Evolutionary conservation across 1,140 invertebrate species (phyloP).

Genomic region (Laupala kohalensis): DNA sequence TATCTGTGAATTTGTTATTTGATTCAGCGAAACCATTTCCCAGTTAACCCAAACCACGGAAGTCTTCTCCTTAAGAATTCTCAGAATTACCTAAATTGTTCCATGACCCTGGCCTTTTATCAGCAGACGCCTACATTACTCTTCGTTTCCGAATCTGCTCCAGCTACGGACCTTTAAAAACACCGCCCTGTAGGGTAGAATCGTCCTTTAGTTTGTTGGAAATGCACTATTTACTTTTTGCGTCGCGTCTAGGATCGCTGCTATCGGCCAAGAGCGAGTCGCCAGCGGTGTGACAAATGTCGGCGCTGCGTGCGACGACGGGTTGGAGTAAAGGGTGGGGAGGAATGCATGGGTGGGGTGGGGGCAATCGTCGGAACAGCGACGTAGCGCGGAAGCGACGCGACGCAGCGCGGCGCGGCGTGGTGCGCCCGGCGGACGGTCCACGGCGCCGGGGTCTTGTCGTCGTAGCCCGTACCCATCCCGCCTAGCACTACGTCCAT

Average conservation of each 20-base stretch:
- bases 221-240: not conserved
- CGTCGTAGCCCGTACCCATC: too few species aligned
- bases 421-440: too few species aligned
- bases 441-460: too few species aligned
- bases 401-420: not conserved
- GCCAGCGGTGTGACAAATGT: not conserved
- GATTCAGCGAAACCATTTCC: too few species aligned
- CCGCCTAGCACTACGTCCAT: too few species aligned
- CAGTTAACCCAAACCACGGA: too few species aligned
- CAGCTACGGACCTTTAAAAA: not conserved
- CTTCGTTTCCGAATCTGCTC: not conserved
- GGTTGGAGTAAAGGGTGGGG: too few species aligned
- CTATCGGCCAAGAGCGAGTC: not conserved
- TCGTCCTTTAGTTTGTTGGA: not conserved
- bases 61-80: not conserved
- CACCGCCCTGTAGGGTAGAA: too few species aligned
- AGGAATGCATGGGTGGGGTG: too few species aligned
- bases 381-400: not conserved
- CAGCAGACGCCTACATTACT: not conserved
- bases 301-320: too few species aligned
- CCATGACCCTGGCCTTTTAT: not conserved
- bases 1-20: too few species aligned
- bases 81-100: not conserved
- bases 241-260: not conserved
- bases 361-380: too few species aligned